phyloP scores from a whole-genome alignment of 1,140 invertebrate genomes.

The Steinernema khuongi region DNA sequence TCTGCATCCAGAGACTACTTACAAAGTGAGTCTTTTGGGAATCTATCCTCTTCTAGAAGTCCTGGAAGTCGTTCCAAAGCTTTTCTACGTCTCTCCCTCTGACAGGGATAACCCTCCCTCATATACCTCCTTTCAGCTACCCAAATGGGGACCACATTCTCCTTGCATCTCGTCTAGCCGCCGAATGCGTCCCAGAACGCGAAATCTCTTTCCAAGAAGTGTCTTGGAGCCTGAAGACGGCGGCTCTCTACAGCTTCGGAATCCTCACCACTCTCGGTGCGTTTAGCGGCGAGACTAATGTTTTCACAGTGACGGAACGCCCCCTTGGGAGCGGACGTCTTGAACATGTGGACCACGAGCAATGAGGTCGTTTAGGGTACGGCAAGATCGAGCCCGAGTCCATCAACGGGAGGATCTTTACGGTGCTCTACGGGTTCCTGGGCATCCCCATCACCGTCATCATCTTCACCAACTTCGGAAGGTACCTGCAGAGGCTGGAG shows the following conservation, averaged over 20 bases:
- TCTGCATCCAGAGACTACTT: constrained; percentile 41
- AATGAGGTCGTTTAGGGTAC: constrained; percentile 43
- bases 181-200: constrained; percentile 19
- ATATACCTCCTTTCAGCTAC: constrained; percentile 34
- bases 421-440: constrained; percentile 53
- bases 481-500: constrained; percentile 50
- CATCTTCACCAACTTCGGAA: constrained; percentile 53
- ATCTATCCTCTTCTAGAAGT: not conserved
- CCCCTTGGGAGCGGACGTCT: not conserved
- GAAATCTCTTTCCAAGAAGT: constrained; percentile 7
- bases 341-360: not conserved
- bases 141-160: constrained; percentile 33
- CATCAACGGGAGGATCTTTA: constrained; percentile 46
- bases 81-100: constrained; percentile 15
- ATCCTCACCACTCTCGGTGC: constrained; percentile 51
- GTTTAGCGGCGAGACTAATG: not conserved
- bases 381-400: constrained; percentile 52
- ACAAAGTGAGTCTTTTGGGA: constrained; percentile 20
- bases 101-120: constrained; percentile 28
- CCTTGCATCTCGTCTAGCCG: not conserved
- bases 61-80: not conserved
- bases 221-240: constrained; percentile 41
- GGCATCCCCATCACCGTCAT: constrained; percentile 55
- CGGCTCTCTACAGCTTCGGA: constrained; percentile 50
- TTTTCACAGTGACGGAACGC: not conserved